Percentiles rank a stretch among this genome's conserved stretches.
Conservation (phyloP, 2,797 vertebrate species). For the Cossypha caffra region DNA sequence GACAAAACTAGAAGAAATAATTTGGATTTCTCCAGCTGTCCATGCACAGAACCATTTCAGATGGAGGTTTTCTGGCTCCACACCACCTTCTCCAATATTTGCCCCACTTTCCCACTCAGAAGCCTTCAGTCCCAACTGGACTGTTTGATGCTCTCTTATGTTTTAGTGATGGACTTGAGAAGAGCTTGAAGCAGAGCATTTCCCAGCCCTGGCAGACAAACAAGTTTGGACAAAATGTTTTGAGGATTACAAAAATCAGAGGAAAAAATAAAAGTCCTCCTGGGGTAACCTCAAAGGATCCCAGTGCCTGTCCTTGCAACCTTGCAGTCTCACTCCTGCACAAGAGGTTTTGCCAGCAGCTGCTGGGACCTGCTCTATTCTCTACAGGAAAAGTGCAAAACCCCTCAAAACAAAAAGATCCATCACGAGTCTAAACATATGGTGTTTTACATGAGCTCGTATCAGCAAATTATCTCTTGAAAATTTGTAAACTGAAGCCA, state of each 20-base stretch:
- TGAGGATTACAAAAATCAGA: not conserved
- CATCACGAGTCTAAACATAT: not conserved
- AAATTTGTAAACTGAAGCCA: not conserved
- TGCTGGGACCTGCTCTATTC: not conserved
- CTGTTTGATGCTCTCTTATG: not conserved
- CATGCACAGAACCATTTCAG: not conserved
- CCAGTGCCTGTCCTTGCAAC: not conserved
- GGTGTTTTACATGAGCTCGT: not conserved
- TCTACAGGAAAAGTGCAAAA: not conserved
- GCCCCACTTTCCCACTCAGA: not conserved
- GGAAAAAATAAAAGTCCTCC: not conserved
- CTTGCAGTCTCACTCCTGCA: not conserved
- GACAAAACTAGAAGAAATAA: not conserved
- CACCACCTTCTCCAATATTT: not conserved
- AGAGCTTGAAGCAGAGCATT: not conserved
- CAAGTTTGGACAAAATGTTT: not conserved
- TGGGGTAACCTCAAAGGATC: not conserved
- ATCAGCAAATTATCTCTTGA: not conserved
- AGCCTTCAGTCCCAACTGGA: not conserved
- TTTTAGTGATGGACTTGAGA: not conserved
- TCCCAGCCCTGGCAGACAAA: not conserved
- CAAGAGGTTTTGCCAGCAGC: not conserved
- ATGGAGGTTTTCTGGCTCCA: not conserved
- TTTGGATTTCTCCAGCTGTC: not conserved
- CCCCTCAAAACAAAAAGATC: not conserved